Evolutionary conservation across 92 coral and sea anemone species (phyloP).

Genomic region (Zoanthus gigantus): DNA sequence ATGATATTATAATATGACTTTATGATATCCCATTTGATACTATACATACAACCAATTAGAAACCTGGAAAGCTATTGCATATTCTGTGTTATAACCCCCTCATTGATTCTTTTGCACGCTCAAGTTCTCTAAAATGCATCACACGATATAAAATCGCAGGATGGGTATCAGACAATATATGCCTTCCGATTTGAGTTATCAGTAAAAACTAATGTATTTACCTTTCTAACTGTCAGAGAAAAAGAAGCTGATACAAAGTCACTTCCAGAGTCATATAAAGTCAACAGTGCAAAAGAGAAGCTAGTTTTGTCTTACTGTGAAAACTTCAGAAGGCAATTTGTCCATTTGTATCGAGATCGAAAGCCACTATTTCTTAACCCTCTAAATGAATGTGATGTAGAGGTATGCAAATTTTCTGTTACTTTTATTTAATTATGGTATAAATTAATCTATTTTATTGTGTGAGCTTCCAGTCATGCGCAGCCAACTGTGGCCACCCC

Average conservation of each 20-base stretch:
- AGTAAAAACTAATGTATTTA: neutral
- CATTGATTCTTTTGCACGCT: too few species aligned
- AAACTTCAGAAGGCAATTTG: slow-evolving; percentile 98
- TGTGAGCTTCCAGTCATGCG: neutral
- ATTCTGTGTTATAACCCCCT: too few species aligned
- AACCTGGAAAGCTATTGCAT: too few species aligned
- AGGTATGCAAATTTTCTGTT: slow-evolving; percentile 60
- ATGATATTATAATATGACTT: too few species aligned
- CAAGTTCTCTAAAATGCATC: too few species aligned
- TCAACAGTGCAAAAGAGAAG: slow-evolving; percentile 88
- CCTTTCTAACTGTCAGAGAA: slow-evolving; percentile 33
- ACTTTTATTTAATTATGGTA: too few species aligned
- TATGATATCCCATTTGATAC: too few species aligned
- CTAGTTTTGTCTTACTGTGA: slow-evolving; percentile 93
- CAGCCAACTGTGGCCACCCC: neutral
- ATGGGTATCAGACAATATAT: too few species aligned
- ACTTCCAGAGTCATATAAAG: slow-evolving; percentile 78
- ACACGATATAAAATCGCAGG: too few species aligned
- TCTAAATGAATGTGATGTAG: slow-evolving; percentile 84
- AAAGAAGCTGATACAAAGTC: slow-evolving; percentile 51
- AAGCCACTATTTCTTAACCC: slow-evolving; percentile 92
- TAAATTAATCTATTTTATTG: too few species aligned
- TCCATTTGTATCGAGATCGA: slow-evolving; percentile 96
- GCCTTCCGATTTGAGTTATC: too few species aligned
- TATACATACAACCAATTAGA: too few species aligned